phyloP scores from a whole-genome alignment of 2,797 vertebrate genomes.

The Pangasius sanitwongsei region DNA sequence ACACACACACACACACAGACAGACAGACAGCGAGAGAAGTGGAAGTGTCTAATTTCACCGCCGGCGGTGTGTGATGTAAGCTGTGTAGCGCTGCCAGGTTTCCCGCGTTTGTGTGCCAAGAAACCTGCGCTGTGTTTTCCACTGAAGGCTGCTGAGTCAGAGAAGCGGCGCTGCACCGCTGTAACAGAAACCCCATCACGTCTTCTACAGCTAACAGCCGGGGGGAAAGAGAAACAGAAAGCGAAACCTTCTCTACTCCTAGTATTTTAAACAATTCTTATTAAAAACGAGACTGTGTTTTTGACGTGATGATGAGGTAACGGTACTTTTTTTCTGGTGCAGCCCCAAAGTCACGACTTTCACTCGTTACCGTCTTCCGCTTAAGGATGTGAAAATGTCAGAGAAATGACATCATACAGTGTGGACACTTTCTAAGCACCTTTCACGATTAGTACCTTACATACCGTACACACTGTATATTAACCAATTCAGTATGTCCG shows the following conservation, averaged over 20 bases:
- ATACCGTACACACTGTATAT: too few relatives aligned
- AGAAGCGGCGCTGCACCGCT: background rate
- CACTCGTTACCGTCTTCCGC: too few relatives aligned
- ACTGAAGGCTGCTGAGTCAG: constrained; percentile 29
- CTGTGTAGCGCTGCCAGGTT: constrained; percentile 8
- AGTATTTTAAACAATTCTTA: background rate
- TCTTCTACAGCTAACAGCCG: too few relatives aligned
- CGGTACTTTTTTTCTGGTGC: background rate
- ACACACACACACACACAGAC: background rate
- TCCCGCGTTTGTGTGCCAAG: constrained; percentile 1
- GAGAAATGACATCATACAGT: too few relatives aligned
- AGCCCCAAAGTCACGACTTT: background rate
- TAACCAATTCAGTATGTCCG: too few relatives aligned
- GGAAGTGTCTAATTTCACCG: constrained; percentile 44
- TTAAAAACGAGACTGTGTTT: background rate
- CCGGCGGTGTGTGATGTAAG: constrained; percentile 26
- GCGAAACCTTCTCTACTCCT: background rate
- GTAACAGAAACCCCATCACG: background rate
- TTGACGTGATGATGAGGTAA: background rate
- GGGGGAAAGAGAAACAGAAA: background rate
- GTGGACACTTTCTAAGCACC: too few relatives aligned
- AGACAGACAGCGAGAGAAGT: background rate
- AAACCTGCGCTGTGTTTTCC: background rate
- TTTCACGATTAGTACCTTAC: too few relatives aligned
- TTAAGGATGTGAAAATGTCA: too few relatives aligned